These are phyloP conservation scores for Pterois miles DNA, from an alignment of 2,797 vertebrate species.

Conservation along the genomic window DNA sequence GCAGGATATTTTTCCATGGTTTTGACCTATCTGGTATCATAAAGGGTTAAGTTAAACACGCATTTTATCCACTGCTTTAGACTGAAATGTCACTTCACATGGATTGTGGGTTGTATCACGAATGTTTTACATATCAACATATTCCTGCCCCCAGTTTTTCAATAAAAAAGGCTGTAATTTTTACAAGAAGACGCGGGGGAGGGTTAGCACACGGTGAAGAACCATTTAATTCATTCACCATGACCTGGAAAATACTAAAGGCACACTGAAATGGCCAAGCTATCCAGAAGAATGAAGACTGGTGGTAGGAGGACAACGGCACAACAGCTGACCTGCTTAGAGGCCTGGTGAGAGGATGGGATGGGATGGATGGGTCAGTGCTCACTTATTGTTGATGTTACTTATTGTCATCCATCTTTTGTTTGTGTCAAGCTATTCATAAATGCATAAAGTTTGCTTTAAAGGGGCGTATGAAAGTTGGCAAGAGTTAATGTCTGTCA, in stretches of 20 bases:
- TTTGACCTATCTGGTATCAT: not conserved
- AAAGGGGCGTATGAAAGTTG: conserved; percentile 29
- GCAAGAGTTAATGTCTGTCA: conserved; percentile 45
- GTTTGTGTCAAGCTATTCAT: conserved; percentile 25
- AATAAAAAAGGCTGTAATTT: not conserved
- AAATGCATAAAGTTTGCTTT: conserved; percentile 23
- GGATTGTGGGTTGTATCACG: not conserved
- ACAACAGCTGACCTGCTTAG: conserved; percentile 72
- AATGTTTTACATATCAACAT: not conserved
- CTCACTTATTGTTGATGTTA: conserved; percentile 51
- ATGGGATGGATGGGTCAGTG: conserved; percentile 26
- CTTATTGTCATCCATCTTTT: conserved; percentile 48
- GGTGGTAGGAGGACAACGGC: conserved; percentile 44
- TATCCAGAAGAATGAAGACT: conserved; percentile 38
- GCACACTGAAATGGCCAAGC: conserved; percentile 55
- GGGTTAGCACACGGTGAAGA: not conserved
- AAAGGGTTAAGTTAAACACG: not conserved
- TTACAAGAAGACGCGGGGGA: conserved; percentile 9
- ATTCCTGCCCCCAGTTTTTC: not conserved
- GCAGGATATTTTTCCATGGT: not conserved
- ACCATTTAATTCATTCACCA: conserved; percentile 33
- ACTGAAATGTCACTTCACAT: not conserved
- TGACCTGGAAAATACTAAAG: conserved; percentile 77
- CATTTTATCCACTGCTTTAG: not conserved
- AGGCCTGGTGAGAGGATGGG: conserved; percentile 30